phyloP scores from a whole-genome alignment of 2,888 invertebrate species.

The Drosophila pseudotalamancana region DNA sequence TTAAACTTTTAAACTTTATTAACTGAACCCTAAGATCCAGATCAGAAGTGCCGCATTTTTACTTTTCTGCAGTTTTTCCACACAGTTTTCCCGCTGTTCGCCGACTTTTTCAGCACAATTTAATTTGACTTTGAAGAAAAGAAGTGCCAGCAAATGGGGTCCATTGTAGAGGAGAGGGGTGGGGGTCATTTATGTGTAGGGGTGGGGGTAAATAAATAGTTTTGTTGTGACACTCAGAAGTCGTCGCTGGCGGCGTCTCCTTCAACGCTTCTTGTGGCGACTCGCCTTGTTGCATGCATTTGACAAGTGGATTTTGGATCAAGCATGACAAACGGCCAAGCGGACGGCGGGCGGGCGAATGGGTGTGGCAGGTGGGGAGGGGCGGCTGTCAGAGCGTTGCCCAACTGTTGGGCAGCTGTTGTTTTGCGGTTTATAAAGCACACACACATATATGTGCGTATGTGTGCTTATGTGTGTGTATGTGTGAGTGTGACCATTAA shows the following conservation, averaged over 20 bases:
- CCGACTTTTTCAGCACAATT: slow-evolving; percentile 66
- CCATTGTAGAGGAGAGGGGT: background rate
- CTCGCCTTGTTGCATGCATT: slow-evolving; percentile 34
- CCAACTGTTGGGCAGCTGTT: slow-evolving; percentile 50
- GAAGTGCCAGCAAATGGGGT: slow-evolving; percentile 25
- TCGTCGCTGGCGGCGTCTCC: slow-evolving; percentile 41
- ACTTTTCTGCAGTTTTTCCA: slow-evolving; percentile 15
- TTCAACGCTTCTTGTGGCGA: slow-evolving; percentile 47
- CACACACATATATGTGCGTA: no score
- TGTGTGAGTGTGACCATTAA: slow-evolving; percentile 39
- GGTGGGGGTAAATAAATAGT: slow-evolving; percentile 63
- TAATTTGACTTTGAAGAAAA: slow-evolving; percentile 61
- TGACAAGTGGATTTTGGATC: slow-evolving; percentile 54
- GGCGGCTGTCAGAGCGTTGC: no score
- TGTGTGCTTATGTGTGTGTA: slow-evolving; percentile 10
- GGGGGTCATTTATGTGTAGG: slow-evolving; percentile 12
- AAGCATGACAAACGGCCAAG: slow-evolving; percentile 27
- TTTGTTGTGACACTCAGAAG: slow-evolving; percentile 77
- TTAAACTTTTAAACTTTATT: slow-evolving; percentile 4
- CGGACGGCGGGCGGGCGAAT: background rate
- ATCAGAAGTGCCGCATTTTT: slow-evolving; percentile 39
- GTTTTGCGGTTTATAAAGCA: slow-evolving; percentile 36
- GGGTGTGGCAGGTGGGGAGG: no score
- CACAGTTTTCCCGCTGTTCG: background rate
- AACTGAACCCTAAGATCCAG: slow-evolving; percentile 32